Conservation (phyloP, 2,797 vertebrate genomes). For the Melanotaenia boesemani region DNA sequence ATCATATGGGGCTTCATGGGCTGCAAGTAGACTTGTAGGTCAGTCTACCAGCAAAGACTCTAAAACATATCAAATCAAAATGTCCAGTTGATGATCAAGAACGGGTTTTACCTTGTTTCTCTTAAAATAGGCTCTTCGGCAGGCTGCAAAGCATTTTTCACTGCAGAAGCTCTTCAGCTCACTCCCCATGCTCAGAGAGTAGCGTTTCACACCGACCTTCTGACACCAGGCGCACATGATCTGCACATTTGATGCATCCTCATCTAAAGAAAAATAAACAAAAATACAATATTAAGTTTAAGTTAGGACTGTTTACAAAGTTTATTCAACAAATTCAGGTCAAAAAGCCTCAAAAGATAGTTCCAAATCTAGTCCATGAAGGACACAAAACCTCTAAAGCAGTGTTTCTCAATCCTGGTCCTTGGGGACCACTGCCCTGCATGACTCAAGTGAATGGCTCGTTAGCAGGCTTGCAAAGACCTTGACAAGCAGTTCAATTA, state of each 20-base stretch:
- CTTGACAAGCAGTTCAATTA: neutral
- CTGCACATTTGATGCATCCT: conserved; percentile 96
- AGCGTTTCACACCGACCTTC: conserved; percentile 98
- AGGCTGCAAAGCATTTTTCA: conserved; percentile 99
- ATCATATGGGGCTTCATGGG: neutral
- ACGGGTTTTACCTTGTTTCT: conserved; percentile 94
- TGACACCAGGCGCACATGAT: conserved; percentile 99
- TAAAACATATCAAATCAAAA: conserved; percentile 14
- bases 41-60: conserved; percentile 23
- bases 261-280: conserved; percentile 83
- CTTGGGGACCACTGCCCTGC: too few relatives aligned
- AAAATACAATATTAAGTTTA: neutral
- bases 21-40: conserved; percentile 16
- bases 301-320: neutral
- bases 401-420: too few relatives aligned
- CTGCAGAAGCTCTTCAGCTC: conserved; percentile 99
- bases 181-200: conserved; percentile 99
- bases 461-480: too few relatives aligned
- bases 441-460: too few relatives aligned
- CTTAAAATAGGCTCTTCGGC: conserved; percentile 98
- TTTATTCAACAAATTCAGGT: neutral
- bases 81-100: conserved; percentile 23
- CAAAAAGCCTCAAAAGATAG: neutral
- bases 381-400: conserved; percentile 9
- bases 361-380: conserved; percentile 28